Base-by-base conservation (phyloP, 2,113 vertebrate genomes). In the Thalassoma bifasciatum region DNA sequence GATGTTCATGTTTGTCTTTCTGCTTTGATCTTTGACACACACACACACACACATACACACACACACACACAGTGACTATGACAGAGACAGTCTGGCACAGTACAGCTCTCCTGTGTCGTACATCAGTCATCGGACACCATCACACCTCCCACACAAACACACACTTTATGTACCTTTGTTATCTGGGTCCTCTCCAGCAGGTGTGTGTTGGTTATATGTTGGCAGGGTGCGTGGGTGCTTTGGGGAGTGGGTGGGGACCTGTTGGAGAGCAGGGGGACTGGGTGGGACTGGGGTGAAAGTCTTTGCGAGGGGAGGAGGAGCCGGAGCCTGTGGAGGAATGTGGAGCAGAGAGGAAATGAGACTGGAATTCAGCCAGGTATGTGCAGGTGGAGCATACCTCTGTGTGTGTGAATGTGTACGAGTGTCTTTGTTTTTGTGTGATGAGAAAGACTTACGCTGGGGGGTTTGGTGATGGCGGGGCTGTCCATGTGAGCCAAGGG, bases 401-500 rank as follows among this genome's bases (percentile, higher is more conserved):
- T 51, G 34, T n/a, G 38, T 2, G 47, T 44, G 36, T 36, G 30
- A 22, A 36, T 30, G 24, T 59, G 26, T 8, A 7, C 34, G 22
- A 4, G 5, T 14, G 40, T 49, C 44, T 34, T 22, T 36, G 42
- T 26, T 14, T 30, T 3, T 30, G 30, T 30, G 30, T 30, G 30
- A n/a, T n/a, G n/a, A n/a, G n/a, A n/a, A n/a, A n/a, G 62, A 40
- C 85, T 88, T 83, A 94, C 94, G 72, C 66, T 91, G 44, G 90
- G 83, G 1, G 74, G 44, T 52, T 1, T 89, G 22, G 3, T 67
- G 38, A 21, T n/a, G 14, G 40, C 63, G 2, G 87, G 90, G 52
- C 86, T 91, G 13, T 93, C 86, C n/a, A 84, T 40, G 75, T 93
- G 92, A 24, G 87, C 62, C 36, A 89, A 0, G 0, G 93, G 93